phyloP scores from a whole-genome alignment of 2,113 vertebrate genomes.

The Sorex araneus region DNA sequence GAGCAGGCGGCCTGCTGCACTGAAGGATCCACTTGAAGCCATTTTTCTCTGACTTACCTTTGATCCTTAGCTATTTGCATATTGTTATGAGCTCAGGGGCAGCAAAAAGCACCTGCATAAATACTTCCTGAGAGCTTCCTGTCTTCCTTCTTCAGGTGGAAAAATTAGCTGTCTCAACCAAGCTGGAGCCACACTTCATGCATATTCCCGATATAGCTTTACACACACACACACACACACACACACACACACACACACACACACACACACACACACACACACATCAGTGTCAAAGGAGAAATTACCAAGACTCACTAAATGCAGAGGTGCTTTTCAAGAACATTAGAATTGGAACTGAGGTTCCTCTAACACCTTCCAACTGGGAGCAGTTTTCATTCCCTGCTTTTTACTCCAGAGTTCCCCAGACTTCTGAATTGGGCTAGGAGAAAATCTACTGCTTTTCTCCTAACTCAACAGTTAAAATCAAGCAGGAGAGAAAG shows the following conservation, averaged over 20 bases:
- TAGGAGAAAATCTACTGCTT: background rate
- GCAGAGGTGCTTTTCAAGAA: background rate
- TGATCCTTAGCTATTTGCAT: constrained; percentile 86
- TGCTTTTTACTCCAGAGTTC: too few relatives aligned
- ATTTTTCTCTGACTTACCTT: constrained; percentile 84
- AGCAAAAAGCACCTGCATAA: constrained; percentile 52
- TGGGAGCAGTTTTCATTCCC: background rate
- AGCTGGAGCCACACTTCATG: background rate
- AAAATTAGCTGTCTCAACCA: background rate
- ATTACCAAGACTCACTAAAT: background rate
- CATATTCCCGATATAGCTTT: background rate
- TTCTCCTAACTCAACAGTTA: background rate
- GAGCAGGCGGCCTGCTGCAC: constrained; percentile 67
- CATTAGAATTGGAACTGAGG: rapidly evolving
- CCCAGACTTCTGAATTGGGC: background rate
- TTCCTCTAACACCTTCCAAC: too few relatives aligned
- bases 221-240: background rate
- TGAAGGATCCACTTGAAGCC: constrained; percentile 78
- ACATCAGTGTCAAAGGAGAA: background rate
- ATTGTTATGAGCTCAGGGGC: constrained; percentile 54
- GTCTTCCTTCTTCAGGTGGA: background rate
- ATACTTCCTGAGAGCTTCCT: constrained; percentile 28
- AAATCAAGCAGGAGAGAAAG: background rate
- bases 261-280: background rate
- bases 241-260: background rate